Base-by-base conservation (phyloP, 2,113 vertebrate genomes). In the Turnix velox region DNA sequence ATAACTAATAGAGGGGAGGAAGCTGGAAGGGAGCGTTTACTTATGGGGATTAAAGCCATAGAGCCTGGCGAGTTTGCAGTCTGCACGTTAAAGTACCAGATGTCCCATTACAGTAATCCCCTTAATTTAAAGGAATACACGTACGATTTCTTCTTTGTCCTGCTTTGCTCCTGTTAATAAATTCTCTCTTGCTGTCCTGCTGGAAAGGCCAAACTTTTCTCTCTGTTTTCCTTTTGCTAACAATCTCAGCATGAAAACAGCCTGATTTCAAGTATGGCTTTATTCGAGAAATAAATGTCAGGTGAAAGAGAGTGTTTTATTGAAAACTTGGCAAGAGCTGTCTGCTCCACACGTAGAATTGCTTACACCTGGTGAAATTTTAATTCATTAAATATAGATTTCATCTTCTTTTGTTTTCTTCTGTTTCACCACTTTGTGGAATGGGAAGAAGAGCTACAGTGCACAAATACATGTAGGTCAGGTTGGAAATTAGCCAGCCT, bases 41-140 rank as follows among this genome's bases (percentile, higher is more conserved):
- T 95, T 90, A 77, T 39, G 52, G 62, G 90, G 91, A 96, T 96
- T 95, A 96, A 96, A 87, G 84, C 55, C 87, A 62, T 88, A 74
- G 46, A 89, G 74, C 52, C 35, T 51, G 83, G 39, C 57, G 78
- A 69, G 33, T 90, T 84, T 76, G 82, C 92, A 94, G 52, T 80
- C 88, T 85, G 88, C 52, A 76, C 68, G 82, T 81, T 84, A 76
- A 92, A 91, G 72, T 72, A 87, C 84, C 87, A 92, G 69, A 77
- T 94, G 94, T 78, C 94, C 87, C 59, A 83, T 78, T 91, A 88
- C 84, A 86, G 73, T 83, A 95, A 92, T 87, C 93, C 84, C 77
- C 67, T 84, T 92, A 82, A 94, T 86, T 95, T 95, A 80, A 90
- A 95, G 88, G 67, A 94, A 69, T 51, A 75, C 73, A 90, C 15